Evolutionary conservation across 2,797 vertebrate genomes (phyloP).

Genomic region (Sebastolobus altivelis): DNA sequence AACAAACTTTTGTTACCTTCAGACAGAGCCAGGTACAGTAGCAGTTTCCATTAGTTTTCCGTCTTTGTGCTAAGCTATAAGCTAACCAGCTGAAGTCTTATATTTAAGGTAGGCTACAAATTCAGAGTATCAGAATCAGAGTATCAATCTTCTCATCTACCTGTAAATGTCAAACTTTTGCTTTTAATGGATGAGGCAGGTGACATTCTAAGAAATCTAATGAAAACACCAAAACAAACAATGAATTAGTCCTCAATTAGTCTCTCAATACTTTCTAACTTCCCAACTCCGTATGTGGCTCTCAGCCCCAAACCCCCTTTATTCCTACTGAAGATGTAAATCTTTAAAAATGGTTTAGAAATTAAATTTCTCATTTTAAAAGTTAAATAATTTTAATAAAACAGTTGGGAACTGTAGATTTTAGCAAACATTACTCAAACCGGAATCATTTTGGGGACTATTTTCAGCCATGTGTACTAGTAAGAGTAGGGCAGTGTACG

Average conservation of each 20-base stretch:
- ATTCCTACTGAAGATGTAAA: neutral
- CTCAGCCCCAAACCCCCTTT: too few species aligned
- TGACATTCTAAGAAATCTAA: neutral
- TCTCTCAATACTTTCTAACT: neutral
- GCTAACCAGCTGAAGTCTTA: neutral
- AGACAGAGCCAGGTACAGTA: neutral
- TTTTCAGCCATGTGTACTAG: neutral
- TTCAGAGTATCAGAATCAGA: neutral
- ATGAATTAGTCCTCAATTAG: neutral
- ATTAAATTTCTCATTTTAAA: too few species aligned
- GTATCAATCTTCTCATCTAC: neutral
- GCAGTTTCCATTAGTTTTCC: neutral
- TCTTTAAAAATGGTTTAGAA: neutral
- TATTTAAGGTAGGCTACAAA: neutral
- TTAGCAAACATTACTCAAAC: neutral
- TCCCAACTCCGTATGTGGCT: too few species aligned
- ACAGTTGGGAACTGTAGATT: neutral
- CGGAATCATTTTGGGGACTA: neutral
- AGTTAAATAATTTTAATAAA: neutral
- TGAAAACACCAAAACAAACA: neutral
- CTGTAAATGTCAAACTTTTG: neutral
- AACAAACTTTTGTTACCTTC: neutral
- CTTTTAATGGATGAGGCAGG: neutral
- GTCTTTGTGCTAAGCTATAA: neutral
- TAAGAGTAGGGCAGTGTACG: too few species aligned